Percentiles rank a stretch among this genome's conserved stretches.
phyloP scores from a whole-genome alignment of 1,140 invertebrate genomes.

The Drosophila tropicalis region DNA sequence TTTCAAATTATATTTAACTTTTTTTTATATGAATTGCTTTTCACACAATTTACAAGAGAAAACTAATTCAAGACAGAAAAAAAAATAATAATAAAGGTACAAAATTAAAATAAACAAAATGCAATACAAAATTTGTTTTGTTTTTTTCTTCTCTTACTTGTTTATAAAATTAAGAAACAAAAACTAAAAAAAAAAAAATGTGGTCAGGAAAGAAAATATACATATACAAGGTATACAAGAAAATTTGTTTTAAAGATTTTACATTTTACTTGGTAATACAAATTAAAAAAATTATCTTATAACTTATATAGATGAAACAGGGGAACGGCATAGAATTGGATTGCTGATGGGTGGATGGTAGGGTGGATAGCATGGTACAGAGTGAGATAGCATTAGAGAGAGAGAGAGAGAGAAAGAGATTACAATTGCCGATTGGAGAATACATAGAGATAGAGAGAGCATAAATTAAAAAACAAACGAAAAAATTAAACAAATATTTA shows the following conservation, averaged over 20 bases:
- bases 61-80: slow-evolving; percentile 42
- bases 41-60: slow-evolving; percentile 6
- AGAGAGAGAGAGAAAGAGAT: neutral
- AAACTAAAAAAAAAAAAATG: slow-evolving; percentile 53
- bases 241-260: slow-evolving; percentile 27
- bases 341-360: slow-evolving; percentile 9
- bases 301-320: slow-evolving; percentile 64
- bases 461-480: slow-evolving; percentile 8
- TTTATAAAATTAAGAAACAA: slow-evolving; percentile 56
- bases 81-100: slow-evolving; percentile 15
- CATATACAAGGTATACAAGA: slow-evolving; percentile 53
- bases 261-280: slow-evolving; percentile 9
- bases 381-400: slow-evolving; percentile 39
- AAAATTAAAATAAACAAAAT: slow-evolving; percentile 33
- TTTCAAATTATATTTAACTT: slow-evolving; percentile 1
- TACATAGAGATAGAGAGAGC: slow-evolving; percentile 19
- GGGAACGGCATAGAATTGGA: slow-evolving; percentile 36
- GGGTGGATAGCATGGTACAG: slow-evolving; percentile 29
- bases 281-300: slow-evolving; percentile 66
- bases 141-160: no score
- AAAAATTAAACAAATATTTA: slow-evolving; percentile 20
- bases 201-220: slow-evolving; percentile 37
- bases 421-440: slow-evolving; percentile 3
- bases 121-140: slow-evolving; percentile 45
- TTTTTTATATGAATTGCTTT: neutral